These are phyloP conservation scores for Tromatobia lineatoria DNA, from an alignment of 2,888 invertebrate genomes.

Conservation along the genomic window DNA sequence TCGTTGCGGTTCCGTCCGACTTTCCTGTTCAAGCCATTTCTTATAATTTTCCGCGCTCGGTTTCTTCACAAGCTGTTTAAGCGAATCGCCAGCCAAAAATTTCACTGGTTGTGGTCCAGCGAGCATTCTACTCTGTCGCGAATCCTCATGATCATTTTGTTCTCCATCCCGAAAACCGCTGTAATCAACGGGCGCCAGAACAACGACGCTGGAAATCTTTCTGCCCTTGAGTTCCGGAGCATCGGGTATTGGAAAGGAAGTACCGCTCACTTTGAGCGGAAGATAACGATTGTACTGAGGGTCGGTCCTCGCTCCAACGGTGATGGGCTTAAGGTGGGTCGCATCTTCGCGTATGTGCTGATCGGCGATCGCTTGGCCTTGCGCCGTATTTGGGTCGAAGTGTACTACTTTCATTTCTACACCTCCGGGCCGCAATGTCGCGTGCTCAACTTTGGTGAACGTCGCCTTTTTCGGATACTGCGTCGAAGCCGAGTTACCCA, in stretches of 20 bases:
- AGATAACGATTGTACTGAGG: conserved; percentile 93
- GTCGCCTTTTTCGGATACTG: conserved; percentile 72
- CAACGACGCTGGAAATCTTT: conserved; percentile 94
- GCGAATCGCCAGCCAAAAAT: conserved; percentile 91
- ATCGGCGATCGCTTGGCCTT: conserved; percentile 90
- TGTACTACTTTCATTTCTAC: conserved; percentile 95
- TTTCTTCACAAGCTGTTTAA: conserved; percentile 91
- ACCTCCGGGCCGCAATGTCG: conserved; percentile 86
- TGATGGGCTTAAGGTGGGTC: conserved; percentile 91
- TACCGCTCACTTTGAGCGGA: conserved; percentile 94
- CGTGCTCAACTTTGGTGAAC: conserved; percentile 81
- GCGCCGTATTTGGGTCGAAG: conserved; percentile 91
- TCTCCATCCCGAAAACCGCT: conserved; percentile 86
- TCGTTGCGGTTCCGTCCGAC: conserved; percentile 90
- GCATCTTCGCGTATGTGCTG: conserved; percentile 91
- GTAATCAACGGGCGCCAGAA: conserved; percentile 93
- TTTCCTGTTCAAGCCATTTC: conserved; percentile 93
- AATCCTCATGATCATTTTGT: conserved; percentile 78
- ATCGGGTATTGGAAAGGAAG: conserved; percentile 94
- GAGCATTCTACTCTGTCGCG: conserved; percentile 85
- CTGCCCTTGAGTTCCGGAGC: conserved; percentile 91
- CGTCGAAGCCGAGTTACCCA: conserved; percentile 54
- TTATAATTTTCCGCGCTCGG: conserved; percentile 92
- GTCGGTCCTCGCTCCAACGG: conserved; percentile 86
- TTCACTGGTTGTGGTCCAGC: conserved; percentile 90